Conservation (phyloP, 2,797 vertebrate genomes). For the Poecilia gillii region DNA sequence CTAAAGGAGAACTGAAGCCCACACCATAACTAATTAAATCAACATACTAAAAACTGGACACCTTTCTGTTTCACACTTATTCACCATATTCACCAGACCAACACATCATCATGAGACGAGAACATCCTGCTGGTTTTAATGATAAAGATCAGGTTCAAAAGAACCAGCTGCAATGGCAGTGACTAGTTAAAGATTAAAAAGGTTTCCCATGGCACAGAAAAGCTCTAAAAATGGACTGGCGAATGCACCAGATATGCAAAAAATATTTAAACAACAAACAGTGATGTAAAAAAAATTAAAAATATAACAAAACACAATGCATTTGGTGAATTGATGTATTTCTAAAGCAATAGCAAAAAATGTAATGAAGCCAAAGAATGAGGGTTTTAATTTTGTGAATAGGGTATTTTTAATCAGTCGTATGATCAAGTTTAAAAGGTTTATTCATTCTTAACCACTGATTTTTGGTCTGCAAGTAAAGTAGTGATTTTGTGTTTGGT, state of each 20-base stretch:
- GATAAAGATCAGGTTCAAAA: constrained; percentile 74
- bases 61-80: constrained; percentile 16
- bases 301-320: background rate
- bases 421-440: background rate
- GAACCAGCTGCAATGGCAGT: constrained; percentile 62
- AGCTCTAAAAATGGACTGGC: constrained; percentile 31
- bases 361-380: background rate
- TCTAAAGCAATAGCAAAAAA: background rate
- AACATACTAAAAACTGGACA: background rate
- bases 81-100: constrained; percentile 48
- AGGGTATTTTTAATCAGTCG: background rate
- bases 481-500: constrained; percentile 19
- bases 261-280: constrained; percentile 25
- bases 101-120: constrained; percentile 32
- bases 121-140: constrained; percentile 68
- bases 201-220: constrained; percentile 57
- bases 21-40: background rate
- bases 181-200: constrained; percentile 82
- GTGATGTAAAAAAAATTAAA: background rate
- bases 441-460: background rate
- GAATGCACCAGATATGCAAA: constrained; percentile 37
- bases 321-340: background rate
- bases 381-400: background rate
- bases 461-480: constrained; percentile 16
- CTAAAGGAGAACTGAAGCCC: background rate